These are phyloP conservation scores for Baronia brevicornis DNA, from an alignment of 2,888 invertebrate genomes.

Conservation along the genomic window DNA sequence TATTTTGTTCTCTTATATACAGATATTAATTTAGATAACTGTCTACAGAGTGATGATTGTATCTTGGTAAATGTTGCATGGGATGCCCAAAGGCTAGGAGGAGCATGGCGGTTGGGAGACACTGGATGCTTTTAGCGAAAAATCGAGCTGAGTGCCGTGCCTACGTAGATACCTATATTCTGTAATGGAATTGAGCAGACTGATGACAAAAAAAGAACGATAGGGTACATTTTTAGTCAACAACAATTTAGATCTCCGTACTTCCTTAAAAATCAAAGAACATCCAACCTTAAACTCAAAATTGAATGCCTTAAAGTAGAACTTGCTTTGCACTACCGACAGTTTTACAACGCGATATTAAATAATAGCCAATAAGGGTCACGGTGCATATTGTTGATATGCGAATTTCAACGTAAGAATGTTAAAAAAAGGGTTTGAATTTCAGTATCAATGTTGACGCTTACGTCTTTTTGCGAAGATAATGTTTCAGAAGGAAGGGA, in stretches of 20 bases:
- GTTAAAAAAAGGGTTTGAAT: not conserved
- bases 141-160: too few species aligned
- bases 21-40: too few species aligned
- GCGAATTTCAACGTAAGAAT: not conserved
- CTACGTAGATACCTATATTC: too few species aligned
- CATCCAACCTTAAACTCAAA: conserved; percentile 14
- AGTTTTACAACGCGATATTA: conserved; percentile 12
- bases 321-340: conserved; percentile 9
- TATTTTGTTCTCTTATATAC: too few species aligned
- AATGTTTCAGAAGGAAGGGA: conserved; percentile 35
- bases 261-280: conserved; percentile 2
- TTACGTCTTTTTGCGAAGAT: conserved; percentile 18
- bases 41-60: too few species aligned
- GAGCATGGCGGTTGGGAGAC: too few species aligned
- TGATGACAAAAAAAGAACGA: too few species aligned
- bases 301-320: conserved; percentile 11
- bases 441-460: not conserved
- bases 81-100: too few species aligned
- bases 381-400: not conserved
- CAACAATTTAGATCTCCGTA: conserved; percentile 17
- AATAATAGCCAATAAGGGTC: not conserved
- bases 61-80: too few species aligned
- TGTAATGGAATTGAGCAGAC: too few species aligned
- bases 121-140: too few species aligned
- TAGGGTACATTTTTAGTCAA: conserved; percentile 3